Evolutionary conservation across 2,888 invertebrate genomes (phyloP).

Genomic region (Spisula solida): DNA sequence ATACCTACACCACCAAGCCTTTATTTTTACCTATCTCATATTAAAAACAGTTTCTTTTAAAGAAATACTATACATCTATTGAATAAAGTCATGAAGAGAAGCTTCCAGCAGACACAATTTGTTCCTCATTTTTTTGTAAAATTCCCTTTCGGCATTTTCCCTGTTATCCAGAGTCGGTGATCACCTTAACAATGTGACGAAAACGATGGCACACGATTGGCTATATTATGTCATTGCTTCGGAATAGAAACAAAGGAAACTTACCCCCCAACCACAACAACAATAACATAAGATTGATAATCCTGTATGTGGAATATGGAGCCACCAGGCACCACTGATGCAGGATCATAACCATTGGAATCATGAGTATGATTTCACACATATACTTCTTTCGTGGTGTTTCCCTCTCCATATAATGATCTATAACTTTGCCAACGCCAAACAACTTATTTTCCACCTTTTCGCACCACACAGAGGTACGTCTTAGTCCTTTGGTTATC

Average conservation of each 20-base stretch:
- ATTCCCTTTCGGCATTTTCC: too few relatives aligned
- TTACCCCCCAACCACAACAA: neutral
- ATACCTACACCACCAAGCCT: too few relatives aligned
- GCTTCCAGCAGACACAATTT: too few relatives aligned
- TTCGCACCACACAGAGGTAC: neutral
- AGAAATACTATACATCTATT: too few relatives aligned
- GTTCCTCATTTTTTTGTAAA: too few relatives aligned
- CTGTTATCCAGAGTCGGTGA: too few relatives aligned
- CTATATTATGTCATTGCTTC: too few relatives aligned
- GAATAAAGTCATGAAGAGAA: too few relatives aligned
- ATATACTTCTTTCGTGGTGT: conserved; percentile 19
- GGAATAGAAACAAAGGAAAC: neutral
- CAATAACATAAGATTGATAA: neutral
- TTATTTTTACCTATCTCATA: too few relatives aligned
- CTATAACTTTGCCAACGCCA: neutral
- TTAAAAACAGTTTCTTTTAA: too few relatives aligned
- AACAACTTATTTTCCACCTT: neutral
- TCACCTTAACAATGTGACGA: too few relatives aligned
- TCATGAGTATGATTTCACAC: neutral
- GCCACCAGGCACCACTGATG: conserved; percentile 29
- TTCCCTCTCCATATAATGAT: conserved; percentile 18
- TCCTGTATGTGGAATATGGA: conserved; percentile 26
- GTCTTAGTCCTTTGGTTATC: neutral
- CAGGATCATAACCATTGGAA: conserved; percentile 15
- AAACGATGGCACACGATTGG: too few relatives aligned